Base-by-base conservation (phyloP, 2,797 vertebrate species). In the Spheniscus humboldti region DNA sequence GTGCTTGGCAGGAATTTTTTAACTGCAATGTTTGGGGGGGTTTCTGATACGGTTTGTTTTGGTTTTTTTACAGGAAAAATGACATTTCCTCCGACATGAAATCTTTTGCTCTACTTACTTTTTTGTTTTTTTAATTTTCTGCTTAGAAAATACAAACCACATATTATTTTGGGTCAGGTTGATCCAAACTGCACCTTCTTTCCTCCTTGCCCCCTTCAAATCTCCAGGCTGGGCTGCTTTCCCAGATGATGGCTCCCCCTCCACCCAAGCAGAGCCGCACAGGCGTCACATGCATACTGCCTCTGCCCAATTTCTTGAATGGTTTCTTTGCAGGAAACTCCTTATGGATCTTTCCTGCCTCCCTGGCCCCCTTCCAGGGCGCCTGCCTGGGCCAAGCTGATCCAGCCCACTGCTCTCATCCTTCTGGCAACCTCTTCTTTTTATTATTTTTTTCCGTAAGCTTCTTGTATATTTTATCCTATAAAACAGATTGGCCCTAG, bases 321-420 rank as follows among this genome's bases (percentile, higher is more conserved):
- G 91, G 28, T 75, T 92, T 81, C 86, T 86, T 90, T 90, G 92
- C 94, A 95, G 94, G 57, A 84, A 95, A 92, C 76, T 93, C 90
- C 73, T 94, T 50, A 22, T 76, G 80, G 92, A 94, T 86, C 83
- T 92, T 93, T 92, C 41, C 37, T 59, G 76, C 69, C 66, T 81
- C 57, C 13, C 47, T 86, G 93, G 86, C 69, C 24, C 15, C 25
- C 27, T 88, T 81, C 90, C 95, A 96, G 71, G 11, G 37, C 76
- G 93, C 50, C 88, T 88, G 83, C 76, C 60, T 78, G 30, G 45
- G 57, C 59, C 0, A 0, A 90, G 69, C 41, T 72, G 55, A 75
- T 78, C 76, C 88, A 90, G 43, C 67, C 71, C 56, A 33, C 62
- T 78, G 71, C 33, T 93, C 57, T 86, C 88, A 68, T 88, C 73